Percentiles rank a stretch among this genome's conserved stretches.
phyloP scores from a whole-genome alignment of 2,113 vertebrate species.

The Sitta europaea region DNA sequence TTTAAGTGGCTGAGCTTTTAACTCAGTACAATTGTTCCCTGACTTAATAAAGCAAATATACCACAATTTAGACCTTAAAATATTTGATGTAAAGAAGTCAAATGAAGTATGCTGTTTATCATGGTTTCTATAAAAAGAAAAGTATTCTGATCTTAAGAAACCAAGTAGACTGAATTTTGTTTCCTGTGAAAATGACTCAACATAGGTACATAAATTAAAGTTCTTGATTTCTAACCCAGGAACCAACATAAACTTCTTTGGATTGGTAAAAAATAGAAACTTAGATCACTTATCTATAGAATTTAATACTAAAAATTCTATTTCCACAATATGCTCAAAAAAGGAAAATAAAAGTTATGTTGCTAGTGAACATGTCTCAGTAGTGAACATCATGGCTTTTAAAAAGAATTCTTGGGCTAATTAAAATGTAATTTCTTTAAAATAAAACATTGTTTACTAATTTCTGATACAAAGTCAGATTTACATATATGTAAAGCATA shows the following conservation, averaged over 20 bases:
- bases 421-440: neutral
- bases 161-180: neutral
- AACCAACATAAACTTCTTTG: neutral
- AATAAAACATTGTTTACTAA: neutral
- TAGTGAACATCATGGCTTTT: neutral
- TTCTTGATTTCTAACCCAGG: neutral
- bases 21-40: neutral
- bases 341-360: neutral
- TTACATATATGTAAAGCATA: neutral
- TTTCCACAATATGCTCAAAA: neutral
- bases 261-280: neutral
- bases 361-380: neutral
- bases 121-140: neutral
- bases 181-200: neutral
- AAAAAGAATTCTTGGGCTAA: neutral
- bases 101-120: neutral
- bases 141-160: neutral
- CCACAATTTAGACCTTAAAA: neutral
- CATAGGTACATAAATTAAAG: neutral
- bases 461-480: neutral
- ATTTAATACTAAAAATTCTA: neutral
- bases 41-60: neutral
- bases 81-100: neutral
- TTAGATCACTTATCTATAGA: neutral
- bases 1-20: neutral